Percentiles rank a stretch among this genome's conserved stretches.
phyloP scores from a whole-genome alignment of 2,888 invertebrate genomes.

The Ophion ventricosus region DNA sequence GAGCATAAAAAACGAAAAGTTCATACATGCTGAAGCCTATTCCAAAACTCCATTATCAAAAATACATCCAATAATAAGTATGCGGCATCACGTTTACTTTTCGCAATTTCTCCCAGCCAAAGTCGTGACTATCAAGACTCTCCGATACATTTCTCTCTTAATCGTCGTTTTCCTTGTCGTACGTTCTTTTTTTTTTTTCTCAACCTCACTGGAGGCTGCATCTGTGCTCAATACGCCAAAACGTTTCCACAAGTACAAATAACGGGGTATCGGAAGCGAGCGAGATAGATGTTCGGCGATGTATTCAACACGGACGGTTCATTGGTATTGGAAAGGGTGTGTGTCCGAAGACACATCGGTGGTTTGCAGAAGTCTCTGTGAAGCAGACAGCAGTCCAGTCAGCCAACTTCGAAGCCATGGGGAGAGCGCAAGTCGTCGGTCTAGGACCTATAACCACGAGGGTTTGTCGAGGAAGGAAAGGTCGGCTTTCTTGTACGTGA shows the following conservation, averaged over 20 bases:
- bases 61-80: neutral
- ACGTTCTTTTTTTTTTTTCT: slow-evolving; percentile 9
- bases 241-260: slow-evolving; percentile 20
- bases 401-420: slow-evolving; percentile 33
- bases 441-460: slow-evolving; percentile 30
- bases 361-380: slow-evolving; percentile 33
- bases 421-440: slow-evolving; percentile 43
- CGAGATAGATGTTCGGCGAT: neutral
- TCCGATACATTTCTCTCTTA: slow-evolving; percentile 26
- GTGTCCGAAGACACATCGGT: neutral
- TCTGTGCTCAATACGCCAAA: slow-evolving; percentile 11
- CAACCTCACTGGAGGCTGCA: slow-evolving; percentile 7
- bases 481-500: slow-evolving; percentile 34
- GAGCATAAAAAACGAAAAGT: too few species aligned
- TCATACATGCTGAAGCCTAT: too few species aligned
- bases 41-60: neutral
- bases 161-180: slow-evolving; percentile 3
- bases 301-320: neutral
- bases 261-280: slow-evolving; percentile 8
- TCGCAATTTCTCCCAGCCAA: slow-evolving; percentile 4
- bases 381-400: slow-evolving; percentile 14
- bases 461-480: slow-evolving; percentile 36
- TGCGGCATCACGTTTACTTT: neutral
- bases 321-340: neutral
- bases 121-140: slow-evolving; percentile 39